These are phyloP conservation scores for Rhagonycha fulva DNA, from an alignment of 2,888 invertebrate genomes.

Conservation along the genomic window DNA sequence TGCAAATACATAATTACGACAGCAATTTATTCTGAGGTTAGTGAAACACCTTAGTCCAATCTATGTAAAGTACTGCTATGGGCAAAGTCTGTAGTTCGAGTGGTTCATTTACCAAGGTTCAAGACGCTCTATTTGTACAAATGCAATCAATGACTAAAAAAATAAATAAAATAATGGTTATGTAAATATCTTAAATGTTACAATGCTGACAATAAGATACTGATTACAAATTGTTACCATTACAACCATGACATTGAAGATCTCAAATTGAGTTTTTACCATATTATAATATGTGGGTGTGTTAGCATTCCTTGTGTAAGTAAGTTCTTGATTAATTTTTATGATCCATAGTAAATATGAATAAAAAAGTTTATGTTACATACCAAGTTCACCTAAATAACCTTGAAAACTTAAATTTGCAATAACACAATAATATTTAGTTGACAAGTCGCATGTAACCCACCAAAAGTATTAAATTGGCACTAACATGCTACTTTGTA, in stretches of 20 bases:
- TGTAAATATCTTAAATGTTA: not conserved
- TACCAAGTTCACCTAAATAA: not conserved
- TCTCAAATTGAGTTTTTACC: not conserved
- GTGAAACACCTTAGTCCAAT: constrained; percentile 9
- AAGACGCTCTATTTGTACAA: not conserved
- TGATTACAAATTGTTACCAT: not conserved
- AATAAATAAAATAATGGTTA: not conserved
- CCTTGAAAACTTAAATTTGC: not conserved
- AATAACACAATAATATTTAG: not conserved
- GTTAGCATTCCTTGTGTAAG: not conserved
- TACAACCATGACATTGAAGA: not conserved
- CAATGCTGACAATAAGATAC: not conserved
- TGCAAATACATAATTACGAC: not conserved
- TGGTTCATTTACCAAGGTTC: not conserved
- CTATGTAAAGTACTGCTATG: constrained; percentile 8
- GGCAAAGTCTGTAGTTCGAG: not conserved
- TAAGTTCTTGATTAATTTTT: not conserved
- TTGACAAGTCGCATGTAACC: not conserved
- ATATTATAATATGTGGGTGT: not conserved
- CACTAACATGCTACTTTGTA: not conserved
- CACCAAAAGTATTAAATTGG: not conserved
- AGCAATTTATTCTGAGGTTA: constrained; percentile 1
- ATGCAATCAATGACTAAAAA: not conserved
- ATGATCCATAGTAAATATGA: not conserved
- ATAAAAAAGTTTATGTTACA: not conserved